phyloP scores from a whole-genome alignment of 1,140 invertebrate species.

The Gonioctena quinquepunctata region DNA sequence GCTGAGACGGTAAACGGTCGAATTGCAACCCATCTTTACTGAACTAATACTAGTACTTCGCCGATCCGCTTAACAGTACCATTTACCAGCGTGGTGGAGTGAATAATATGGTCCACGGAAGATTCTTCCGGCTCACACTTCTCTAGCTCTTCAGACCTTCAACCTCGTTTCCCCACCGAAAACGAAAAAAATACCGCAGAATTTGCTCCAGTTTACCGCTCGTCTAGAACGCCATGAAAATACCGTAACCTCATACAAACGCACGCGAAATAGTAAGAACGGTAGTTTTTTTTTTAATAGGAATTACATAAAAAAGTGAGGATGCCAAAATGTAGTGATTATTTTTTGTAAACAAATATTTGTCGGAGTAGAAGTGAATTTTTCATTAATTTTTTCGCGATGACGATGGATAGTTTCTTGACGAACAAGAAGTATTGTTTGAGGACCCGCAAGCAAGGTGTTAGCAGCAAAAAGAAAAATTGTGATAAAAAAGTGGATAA shows the following conservation, averaged over 20 bases:
- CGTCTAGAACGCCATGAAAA: slow-evolving; percentile 21
- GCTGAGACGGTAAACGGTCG: not conserved
- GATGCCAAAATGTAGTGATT: not conserved
- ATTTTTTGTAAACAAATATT: not conserved
- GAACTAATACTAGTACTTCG: not conserved
- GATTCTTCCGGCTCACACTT: slow-evolving; percentile 39
- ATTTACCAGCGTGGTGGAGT: slow-evolving; percentile 27
- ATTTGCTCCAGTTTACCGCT: slow-evolving; percentile 34
- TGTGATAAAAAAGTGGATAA: slow-evolving; percentile 17
- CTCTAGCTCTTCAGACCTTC: slow-evolving; percentile 33
- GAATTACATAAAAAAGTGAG: not conserved
- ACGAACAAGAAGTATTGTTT: slow-evolving; percentile 26
- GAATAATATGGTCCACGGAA: slow-evolving; percentile 35
- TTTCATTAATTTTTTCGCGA: not conserved
- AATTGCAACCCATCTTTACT: not conserved
- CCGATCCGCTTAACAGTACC: slow-evolving; percentile 19
- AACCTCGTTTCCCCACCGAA: slow-evolving; percentile 19
- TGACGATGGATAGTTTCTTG: slow-evolving; percentile 7
- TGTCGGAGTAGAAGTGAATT: slow-evolving; percentile 14
- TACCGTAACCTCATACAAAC: slow-evolving; percentile 1
- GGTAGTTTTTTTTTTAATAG: not conserved
- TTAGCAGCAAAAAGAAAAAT: slow-evolving; percentile 23
- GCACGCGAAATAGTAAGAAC: slow-evolving; percentile 2
- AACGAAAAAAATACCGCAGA: slow-evolving; percentile 21
- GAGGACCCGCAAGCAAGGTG: slow-evolving; percentile 17